These are phyloP conservation scores for Diachasma alloeum DNA, from an alignment of 1,140 invertebrate genomes.

Conservation along the genomic window DNA sequence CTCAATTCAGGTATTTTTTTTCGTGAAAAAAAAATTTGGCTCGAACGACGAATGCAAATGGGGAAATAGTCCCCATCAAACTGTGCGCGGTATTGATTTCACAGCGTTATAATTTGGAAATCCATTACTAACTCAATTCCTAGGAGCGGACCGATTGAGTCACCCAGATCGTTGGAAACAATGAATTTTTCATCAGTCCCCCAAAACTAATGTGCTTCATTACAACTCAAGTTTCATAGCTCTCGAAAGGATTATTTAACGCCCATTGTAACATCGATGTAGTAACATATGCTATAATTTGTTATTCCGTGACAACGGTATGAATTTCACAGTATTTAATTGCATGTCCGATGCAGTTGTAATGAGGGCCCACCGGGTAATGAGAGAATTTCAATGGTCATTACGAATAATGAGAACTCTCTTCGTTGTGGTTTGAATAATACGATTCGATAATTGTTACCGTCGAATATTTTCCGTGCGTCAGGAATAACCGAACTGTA, in stretches of 20 bases:
- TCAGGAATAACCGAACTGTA: too few relatives aligned
- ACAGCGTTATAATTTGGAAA: not conserved
- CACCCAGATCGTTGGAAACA: not conserved
- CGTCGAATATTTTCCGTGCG: too few relatives aligned
- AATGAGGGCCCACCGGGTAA: not conserved
- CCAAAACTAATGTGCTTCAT: not conserved
- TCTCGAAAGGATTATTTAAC: not conserved
- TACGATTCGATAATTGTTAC: not conserved
- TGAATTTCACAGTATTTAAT: not conserved
- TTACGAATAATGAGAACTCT: too few relatives aligned
- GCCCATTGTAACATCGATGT: not conserved
- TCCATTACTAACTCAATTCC: not conserved
- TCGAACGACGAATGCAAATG: too few relatives aligned
- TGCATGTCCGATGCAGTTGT: not conserved
- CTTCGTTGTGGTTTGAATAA: not conserved
- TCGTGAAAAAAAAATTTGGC: too few relatives aligned
- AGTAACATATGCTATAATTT: not conserved
- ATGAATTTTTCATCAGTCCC: not conserved
- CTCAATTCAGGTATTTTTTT: too few relatives aligned
- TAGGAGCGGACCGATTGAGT: not conserved
- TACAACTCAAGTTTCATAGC: not conserved
- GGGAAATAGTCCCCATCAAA: too few relatives aligned
- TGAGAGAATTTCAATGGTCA: not conserved
- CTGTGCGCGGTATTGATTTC: too few relatives aligned
- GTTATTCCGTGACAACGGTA: not conserved